Conservation (phyloP, 2,113 vertebrate species). For the Otus sunia region DNA sequence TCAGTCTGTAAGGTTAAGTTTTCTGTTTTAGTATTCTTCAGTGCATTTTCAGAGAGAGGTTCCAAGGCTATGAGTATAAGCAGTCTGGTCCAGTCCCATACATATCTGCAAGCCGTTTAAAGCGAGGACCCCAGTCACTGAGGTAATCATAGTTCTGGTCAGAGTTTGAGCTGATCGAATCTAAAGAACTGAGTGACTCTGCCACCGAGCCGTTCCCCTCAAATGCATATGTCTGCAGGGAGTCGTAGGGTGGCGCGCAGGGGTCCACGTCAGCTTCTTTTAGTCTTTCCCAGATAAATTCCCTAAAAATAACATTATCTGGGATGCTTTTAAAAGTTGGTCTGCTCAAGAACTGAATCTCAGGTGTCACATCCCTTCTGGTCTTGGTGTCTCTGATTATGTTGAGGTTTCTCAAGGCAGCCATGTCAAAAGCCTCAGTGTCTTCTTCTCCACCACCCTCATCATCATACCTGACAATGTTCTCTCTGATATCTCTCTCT, state of each 20-base stretch:
- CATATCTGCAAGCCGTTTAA: slow-evolving; percentile 95
- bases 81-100: slow-evolving; percentile 85
- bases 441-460: slow-evolving; percentile 97
- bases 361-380: slow-evolving; percentile 90
- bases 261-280: slow-evolving; percentile 92
- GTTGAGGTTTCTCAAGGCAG: slow-evolving; percentile 91
- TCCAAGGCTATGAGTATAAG: slow-evolving; percentile 87
- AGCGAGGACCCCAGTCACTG: slow-evolving; percentile 95
- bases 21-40: slow-evolving; percentile 45
- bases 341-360: slow-evolving; percentile 88
- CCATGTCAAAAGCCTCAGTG: slow-evolving; percentile 96
- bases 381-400: slow-evolving; percentile 84
- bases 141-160: slow-evolving; percentile 98
- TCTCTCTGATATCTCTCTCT: slow-evolving; percentile 91
- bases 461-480: slow-evolving; percentile 94
- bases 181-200: slow-evolving; percentile 92
- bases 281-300: slow-evolving; percentile 96
- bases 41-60: slow-evolving; percentile 56
- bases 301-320: slow-evolving; percentile 92
- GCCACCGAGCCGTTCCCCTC: slow-evolving; percentile 93
- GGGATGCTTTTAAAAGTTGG: slow-evolving; percentile 87
- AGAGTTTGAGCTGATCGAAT: slow-evolving; percentile 93
- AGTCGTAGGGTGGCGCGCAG: slow-evolving; percentile 91
- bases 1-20: slow-evolving; percentile 53
- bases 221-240: slow-evolving; percentile 93